phyloP scores from a whole-genome alignment of 2,113 vertebrate species.

The Chascanopsetta lugubris region DNA sequence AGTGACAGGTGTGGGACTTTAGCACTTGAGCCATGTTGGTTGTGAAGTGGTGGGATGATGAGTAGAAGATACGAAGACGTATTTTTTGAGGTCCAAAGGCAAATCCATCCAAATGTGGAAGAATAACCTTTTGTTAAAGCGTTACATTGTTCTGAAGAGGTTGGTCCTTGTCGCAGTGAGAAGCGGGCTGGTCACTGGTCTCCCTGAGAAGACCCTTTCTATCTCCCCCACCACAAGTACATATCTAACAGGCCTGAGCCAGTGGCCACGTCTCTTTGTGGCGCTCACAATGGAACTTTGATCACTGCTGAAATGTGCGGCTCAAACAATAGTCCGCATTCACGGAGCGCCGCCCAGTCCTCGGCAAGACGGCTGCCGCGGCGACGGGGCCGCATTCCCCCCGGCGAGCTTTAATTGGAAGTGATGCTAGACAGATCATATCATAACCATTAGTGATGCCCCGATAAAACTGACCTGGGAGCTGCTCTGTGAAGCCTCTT shows the following conservation, averaged over 20 bases:
- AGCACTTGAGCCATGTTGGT: slow-evolving; percentile 40
- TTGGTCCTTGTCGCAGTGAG: slow-evolving; percentile 62
- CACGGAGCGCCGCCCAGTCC: slow-evolving; percentile 42
- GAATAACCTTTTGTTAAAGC: slow-evolving; percentile 55
- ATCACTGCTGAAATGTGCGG: slow-evolving; percentile 70
- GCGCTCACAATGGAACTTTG: slow-evolving; percentile 74
- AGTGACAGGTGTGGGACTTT: not conserved
- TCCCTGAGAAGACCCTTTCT: slow-evolving; percentile 75
- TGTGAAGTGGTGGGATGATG: slow-evolving; percentile 51
- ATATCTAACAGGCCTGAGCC: slow-evolving; percentile 74
- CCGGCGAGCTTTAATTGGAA: slow-evolving; percentile 75
- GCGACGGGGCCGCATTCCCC: slow-evolving; percentile 58
- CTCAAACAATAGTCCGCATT: slow-evolving; percentile 77
- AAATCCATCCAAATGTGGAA: slow-evolving; percentile 45
- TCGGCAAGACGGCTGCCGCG: slow-evolving; percentile 42
- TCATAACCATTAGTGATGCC: slow-evolving; percentile 80
- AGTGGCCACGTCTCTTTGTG: slow-evolving; percentile 74
- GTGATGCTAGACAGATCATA: slow-evolving; percentile 80
- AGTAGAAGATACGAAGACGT: slow-evolving; percentile 39
- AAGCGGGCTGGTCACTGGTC: slow-evolving; percentile 64
- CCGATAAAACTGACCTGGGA: slow-evolving; percentile 76
- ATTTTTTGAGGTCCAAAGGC: slow-evolving; percentile 36
- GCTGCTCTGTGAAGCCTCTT: slow-evolving; percentile 66
- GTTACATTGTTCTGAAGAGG: slow-evolving; percentile 63
- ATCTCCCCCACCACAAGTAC: slow-evolving; percentile 64